Conservation (phyloP, 1,140 invertebrate genomes). For the Cylas formicarius region DNA sequence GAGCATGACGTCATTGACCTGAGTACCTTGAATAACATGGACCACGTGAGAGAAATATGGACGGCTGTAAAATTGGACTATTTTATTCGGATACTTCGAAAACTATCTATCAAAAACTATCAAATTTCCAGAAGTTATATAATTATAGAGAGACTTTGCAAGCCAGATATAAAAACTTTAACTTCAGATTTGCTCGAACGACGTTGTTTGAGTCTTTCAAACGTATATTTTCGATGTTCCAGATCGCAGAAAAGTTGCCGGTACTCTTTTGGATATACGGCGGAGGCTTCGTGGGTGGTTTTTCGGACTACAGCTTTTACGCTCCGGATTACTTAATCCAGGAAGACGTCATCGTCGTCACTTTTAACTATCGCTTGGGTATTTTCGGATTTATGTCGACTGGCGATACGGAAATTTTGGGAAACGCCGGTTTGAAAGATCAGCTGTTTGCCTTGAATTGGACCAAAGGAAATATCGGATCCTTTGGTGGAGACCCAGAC, state of each 20-base stretch:
- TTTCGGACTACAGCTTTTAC: background rate
- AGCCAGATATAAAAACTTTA: too few species aligned
- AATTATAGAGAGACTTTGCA: too few species aligned
- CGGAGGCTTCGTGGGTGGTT: background rate
- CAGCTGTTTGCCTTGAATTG: slow-evolving; percentile 7
- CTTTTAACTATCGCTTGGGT: background rate
- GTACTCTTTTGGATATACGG: slow-evolving; percentile 1
- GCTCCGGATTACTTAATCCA: background rate
- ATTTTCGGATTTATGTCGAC: slow-evolving; percentile 11
- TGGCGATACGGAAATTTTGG: background rate
- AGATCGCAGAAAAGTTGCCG: background rate
- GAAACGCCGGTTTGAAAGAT: slow-evolving; percentile 9
- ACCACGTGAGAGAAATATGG: too few species aligned
- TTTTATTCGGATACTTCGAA: too few species aligned
- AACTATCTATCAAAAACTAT: too few species aligned
- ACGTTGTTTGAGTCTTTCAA: too few species aligned
- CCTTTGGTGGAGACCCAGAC: slow-evolving; percentile 4
- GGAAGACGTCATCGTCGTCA: slow-evolving; percentile 45
- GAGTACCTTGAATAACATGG: too few species aligned
- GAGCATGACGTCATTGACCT: too few species aligned
- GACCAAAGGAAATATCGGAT: slow-evolving; percentile 5
- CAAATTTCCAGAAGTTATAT: too few species aligned
- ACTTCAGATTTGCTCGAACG: too few species aligned
- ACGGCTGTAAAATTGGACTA: too few species aligned
- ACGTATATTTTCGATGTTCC: too few species aligned